These are phyloP conservation scores for Leptinotarsa rubiginosa DNA, from an alignment of 2,888 invertebrate genomes.

Conservation along the genomic window DNA sequence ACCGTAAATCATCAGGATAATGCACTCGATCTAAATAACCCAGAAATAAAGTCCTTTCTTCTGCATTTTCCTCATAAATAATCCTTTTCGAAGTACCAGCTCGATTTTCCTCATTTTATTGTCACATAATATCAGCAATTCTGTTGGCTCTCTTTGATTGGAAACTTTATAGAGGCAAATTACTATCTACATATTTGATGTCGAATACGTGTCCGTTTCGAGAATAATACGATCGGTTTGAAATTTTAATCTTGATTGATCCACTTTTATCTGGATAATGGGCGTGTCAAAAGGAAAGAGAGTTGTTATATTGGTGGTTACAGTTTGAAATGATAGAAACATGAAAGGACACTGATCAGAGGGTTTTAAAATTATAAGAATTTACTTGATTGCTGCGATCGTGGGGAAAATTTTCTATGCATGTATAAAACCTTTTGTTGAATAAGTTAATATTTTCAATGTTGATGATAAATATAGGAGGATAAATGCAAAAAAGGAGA, in stretches of 20 bases:
- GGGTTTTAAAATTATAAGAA: too few species aligned
- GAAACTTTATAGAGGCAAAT: slow-evolving; percentile 17
- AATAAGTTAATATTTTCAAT: too few species aligned
- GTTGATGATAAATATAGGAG: too few species aligned
- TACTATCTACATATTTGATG: slow-evolving; percentile 7
- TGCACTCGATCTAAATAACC: slow-evolving; percentile 14
- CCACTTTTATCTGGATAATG: slow-evolving; percentile 5
- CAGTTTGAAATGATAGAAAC: background rate
- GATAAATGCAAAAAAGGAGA: too few species aligned
- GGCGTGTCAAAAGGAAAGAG: background rate
- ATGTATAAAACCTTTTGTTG: too few species aligned
- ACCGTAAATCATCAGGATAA: slow-evolving; percentile 15
- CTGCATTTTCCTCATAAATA: slow-evolving; percentile 19
- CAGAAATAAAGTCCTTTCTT: slow-evolving; percentile 13
- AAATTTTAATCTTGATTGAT: slow-evolving; percentile 16
- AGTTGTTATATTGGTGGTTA: background rate
- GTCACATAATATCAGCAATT: slow-evolving; percentile 18
- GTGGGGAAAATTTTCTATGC: too few species aligned
- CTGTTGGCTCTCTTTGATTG: slow-evolving; percentile 17
- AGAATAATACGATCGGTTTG: slow-evolving; percentile 11
- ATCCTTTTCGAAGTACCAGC: background rate
- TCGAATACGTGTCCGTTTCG: background rate
- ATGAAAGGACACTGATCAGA: too few species aligned
- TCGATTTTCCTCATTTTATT: slow-evolving; percentile 14
- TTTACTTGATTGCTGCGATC: too few species aligned